Conservation (phyloP, 2,797 vertebrate genomes). For the Sebastes trivittatus region DNA sequence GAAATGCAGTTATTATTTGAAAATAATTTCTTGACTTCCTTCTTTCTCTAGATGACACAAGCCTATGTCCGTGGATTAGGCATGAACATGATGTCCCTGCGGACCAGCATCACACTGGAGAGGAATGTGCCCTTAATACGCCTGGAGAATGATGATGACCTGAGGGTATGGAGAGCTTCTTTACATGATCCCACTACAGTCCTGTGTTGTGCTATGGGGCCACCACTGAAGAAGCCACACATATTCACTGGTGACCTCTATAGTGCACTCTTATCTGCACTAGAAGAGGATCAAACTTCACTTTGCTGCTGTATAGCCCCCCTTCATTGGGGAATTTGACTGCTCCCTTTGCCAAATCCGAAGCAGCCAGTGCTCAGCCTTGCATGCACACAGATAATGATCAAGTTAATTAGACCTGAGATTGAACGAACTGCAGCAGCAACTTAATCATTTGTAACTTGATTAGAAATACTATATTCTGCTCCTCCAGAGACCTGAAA, state of each 20-base stretch:
- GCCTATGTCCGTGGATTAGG: slow-evolving; percentile 64
- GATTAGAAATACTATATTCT: slow-evolving; percentile 86
- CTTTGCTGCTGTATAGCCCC: slow-evolving; percentile 60
- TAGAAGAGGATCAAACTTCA: slow-evolving; percentile 66
- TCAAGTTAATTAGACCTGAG: slow-evolving; percentile 88
- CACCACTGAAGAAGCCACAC: slow-evolving; percentile 18
- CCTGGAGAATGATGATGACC: slow-evolving; percentile 82
- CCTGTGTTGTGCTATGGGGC: slow-evolving; percentile 8
- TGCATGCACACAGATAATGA: slow-evolving; percentile 86
- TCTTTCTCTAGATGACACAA: slow-evolving; percentile 75
- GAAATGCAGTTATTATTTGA: neutral
- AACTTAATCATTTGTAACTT: slow-evolving; percentile 89
- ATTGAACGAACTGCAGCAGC: slow-evolving; percentile 85
- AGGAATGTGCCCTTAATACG: slow-evolving; percentile 85
- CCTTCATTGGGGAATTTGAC: slow-evolving; percentile 73
- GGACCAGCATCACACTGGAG: slow-evolving; percentile 70
- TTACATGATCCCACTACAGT: neutral
- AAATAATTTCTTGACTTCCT: neutral
- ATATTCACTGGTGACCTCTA: slow-evolving; percentile 39
- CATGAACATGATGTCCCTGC: slow-evolving; percentile 74
- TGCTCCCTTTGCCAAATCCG: slow-evolving; percentile 78
- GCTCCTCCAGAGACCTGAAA: slow-evolving; percentile 77
- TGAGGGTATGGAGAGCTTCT: slow-evolving; percentile 79
- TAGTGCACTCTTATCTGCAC: slow-evolving; percentile 48
- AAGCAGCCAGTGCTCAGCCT: slow-evolving; percentile 84